phyloP scores from a whole-genome alignment of 2,888 invertebrate genomes.

The Sussaba pulchella region DNA sequence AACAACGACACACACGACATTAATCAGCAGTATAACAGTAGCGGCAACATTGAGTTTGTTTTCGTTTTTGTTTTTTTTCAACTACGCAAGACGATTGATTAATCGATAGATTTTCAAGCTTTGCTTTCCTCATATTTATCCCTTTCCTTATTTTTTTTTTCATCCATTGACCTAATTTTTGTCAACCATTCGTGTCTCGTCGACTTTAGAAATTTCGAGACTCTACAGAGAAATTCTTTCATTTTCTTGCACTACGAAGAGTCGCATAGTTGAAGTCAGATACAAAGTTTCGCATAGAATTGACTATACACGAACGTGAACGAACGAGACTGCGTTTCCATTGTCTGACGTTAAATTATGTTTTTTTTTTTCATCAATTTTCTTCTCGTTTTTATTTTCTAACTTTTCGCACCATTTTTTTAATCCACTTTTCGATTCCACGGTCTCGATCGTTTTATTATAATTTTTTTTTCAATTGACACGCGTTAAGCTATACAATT shows the following conservation, averaged over 20 bases:
- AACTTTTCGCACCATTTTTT: neutral
- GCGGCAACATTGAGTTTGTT: constrained; percentile 72
- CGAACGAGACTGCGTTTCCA: constrained; percentile 50
- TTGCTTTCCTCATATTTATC: constrained; percentile 55
- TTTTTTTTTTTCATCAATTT: constrained; percentile 7
- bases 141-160: constrained; percentile 48
- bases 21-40: constrained; percentile 80
- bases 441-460: constrained; percentile 67
- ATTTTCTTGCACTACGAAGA: constrained; percentile 20
- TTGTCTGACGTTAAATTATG: neutral
- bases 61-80: constrained; percentile 48
- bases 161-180: no score
- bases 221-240: constrained; percentile 1
- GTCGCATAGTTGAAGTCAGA: constrained; percentile 28
- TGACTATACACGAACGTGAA: constrained; percentile 38
- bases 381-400: constrained; percentile 3
- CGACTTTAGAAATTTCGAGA: constrained; percentile 11
- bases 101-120: constrained; percentile 68
- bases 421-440: constrained; percentile 13
- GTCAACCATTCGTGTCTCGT: neutral
- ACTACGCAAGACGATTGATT: constrained; percentile 64
- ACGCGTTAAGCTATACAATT: constrained; percentile 47
- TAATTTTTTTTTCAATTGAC: constrained; percentile 52
- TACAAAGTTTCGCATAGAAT: constrained; percentile 52
- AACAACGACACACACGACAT: constrained; percentile 84